These are phyloP conservation scores for Nyctereutes procyonoides DNA, from an alignment of 2,113 vertebrate genomes.

Conservation along the genomic window DNA sequence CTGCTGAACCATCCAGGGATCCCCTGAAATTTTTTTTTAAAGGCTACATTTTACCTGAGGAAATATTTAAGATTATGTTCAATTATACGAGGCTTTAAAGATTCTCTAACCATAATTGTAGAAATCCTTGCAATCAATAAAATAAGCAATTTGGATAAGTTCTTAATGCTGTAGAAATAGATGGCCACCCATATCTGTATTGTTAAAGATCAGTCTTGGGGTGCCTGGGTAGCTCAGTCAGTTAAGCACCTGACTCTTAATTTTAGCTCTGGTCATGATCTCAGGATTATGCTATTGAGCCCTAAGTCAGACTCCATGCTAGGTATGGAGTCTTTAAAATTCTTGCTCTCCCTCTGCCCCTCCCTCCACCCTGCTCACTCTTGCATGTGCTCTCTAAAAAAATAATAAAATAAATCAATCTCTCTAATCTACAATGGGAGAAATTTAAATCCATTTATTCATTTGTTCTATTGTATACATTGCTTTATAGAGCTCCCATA, in stretches of 20 bases:
- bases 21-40: neutral
- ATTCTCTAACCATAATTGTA: neutral
- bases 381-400: neutral
- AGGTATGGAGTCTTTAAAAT: neutral
- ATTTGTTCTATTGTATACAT: neutral
- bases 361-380: neutral
- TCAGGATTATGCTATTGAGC: neutral
- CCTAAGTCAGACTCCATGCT: neutral
- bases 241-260: neutral
- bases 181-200: neutral
- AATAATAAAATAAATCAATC: neutral
- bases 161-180: neutral
- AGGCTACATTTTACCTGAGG: neutral
- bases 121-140: constrained; percentile 12
- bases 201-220: neutral
- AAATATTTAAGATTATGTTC: constrained; percentile 29
- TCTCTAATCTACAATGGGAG: neutral
- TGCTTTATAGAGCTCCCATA: neutral
- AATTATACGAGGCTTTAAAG: constrained; percentile 23
- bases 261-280: neutral
- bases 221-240: neutral
- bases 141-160: constrained; percentile 19
- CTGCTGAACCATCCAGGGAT: no score
- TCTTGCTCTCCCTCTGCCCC: neutral
- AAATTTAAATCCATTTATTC: neutral